Base-by-base conservation (phyloP, 2,113 vertebrate species). In the Rana temporaria region DNA sequence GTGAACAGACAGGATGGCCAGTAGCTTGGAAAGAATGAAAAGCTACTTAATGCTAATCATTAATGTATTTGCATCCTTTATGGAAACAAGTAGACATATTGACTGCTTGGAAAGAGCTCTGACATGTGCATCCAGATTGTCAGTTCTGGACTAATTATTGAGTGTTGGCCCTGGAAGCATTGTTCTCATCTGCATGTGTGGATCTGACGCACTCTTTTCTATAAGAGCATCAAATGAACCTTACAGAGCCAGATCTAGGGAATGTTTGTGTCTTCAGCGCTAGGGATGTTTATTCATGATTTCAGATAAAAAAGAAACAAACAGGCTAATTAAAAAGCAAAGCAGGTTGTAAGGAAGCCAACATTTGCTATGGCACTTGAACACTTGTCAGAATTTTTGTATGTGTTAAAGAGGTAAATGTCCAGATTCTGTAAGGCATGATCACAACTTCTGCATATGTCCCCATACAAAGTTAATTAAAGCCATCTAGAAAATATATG, bases 21-120 rank as follows among this genome's bases (percentile, higher is more conserved):
- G 70, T 80, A 82, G 1, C 63, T 34, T 30, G 57, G 80, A 86
- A 85, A 77, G 14, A 77, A 48, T 82, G n/a, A 84, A 86, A 80
- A n/a, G 32, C 62, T 67, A 67, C 71, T 82, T 82, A 82, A 82
- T 60, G 71, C 52, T 82, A 82, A 82, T 82, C 52, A 75, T 74
- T 62, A 75, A 82, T 67, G 66, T 73, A 82, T 82, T 74, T 82
- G 66, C 48, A 57, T 52, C 62, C 60, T 65, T 75, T 56, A 82
- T 42, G 53, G 52, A 59, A 71, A 82, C 80, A 82, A 66, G 70
- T 55, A 14, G 53, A 82, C 71, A 67, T 66, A 74, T 64, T 75
- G 73, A 55, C 71, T 82, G 80, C 71, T 73, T 75, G 52, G 71
- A 82, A 75, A 53, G 71, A 60, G 17, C 48, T 75, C n/a, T 66